phyloP scores from a whole-genome alignment of 2,888 invertebrate species.

The Nesidiocoris tenuis region DNA sequence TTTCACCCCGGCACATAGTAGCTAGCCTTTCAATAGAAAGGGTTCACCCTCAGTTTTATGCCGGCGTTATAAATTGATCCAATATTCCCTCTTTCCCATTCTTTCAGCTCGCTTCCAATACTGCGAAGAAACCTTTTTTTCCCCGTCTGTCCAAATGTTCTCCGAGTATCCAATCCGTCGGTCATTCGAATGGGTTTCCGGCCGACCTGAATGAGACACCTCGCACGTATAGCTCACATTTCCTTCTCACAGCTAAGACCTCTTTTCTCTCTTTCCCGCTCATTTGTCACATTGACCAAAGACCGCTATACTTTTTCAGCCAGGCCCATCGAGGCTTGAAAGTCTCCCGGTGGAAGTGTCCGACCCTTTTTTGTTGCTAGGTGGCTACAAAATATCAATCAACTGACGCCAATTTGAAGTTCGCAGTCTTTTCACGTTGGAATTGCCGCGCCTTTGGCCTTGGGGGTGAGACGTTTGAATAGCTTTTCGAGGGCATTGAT shows the following conservation, averaged over 20 bases:
- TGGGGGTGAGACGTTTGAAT: no score
- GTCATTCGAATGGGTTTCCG: neutral
- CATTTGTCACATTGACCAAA: neutral
- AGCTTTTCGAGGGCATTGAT: no score
- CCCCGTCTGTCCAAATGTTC: neutral
- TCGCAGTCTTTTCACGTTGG: no score
- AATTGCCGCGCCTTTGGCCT: no score
- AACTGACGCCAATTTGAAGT: neutral
- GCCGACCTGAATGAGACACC: neutral
- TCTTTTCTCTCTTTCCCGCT: neutral
- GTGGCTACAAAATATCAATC: neutral
- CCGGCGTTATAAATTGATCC: conserved; percentile 3
- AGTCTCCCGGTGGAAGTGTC: neutral
- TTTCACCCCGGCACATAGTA: neutral
- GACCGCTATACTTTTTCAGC: neutral
- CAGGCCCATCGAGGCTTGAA: neutral
- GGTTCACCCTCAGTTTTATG: neutral
- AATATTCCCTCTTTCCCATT: conserved; percentile 6
- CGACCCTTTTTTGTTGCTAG: neutral
- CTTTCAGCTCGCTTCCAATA: neutral
- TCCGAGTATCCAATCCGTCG: neutral
- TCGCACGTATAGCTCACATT: neutral
- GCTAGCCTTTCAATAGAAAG: neutral
- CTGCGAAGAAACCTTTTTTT: neutral
- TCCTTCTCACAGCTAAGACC: neutral